Percentiles rank a stretch among this genome's conserved stretches.
phyloP scores from a whole-genome alignment of 2,113 vertebrate species.

The Coptodon bakossiorum region DNA sequence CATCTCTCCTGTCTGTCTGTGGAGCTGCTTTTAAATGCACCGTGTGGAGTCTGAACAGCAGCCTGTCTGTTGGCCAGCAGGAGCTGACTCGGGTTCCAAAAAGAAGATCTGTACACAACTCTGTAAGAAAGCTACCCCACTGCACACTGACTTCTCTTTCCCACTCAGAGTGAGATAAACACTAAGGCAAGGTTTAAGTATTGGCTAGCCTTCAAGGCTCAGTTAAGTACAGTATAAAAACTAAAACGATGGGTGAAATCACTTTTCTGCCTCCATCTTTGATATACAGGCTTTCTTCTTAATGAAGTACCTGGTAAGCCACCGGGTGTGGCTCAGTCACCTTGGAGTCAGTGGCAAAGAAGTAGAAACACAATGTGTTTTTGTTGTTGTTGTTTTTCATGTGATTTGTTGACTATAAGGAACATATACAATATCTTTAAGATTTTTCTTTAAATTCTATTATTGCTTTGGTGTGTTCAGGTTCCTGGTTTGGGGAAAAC shows the following conservation, averaged over 20 bases:
- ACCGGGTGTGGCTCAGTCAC: neutral
- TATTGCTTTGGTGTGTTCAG: conserved; percentile 51
- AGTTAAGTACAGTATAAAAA: neutral
- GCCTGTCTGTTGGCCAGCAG: neutral
- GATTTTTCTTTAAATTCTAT: neutral
- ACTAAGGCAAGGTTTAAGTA: neutral
- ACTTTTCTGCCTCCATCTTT: neutral
- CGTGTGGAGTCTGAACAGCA: neutral
- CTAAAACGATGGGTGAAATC: neutral
- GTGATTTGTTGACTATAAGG: neutral
- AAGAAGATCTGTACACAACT: neutral
- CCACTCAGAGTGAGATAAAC: neutral
- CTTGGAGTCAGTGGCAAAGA: neutral
- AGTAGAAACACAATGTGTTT: neutral
- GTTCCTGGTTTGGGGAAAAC: conserved; percentile 73
- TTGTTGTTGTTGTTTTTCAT: neutral
- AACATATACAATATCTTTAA: neutral
- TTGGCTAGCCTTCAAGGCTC: neutral
- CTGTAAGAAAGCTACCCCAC: neutral
- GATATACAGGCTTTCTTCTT: neutral
- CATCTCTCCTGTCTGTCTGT: neutral
- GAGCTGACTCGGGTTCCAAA: neutral
- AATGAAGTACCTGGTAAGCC: neutral
- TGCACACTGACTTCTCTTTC: neutral
- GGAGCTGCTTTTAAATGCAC: neutral